phyloP scores from a whole-genome alignment of 2,113 vertebrate genomes.

The Lepisosteus osseus region DNA sequence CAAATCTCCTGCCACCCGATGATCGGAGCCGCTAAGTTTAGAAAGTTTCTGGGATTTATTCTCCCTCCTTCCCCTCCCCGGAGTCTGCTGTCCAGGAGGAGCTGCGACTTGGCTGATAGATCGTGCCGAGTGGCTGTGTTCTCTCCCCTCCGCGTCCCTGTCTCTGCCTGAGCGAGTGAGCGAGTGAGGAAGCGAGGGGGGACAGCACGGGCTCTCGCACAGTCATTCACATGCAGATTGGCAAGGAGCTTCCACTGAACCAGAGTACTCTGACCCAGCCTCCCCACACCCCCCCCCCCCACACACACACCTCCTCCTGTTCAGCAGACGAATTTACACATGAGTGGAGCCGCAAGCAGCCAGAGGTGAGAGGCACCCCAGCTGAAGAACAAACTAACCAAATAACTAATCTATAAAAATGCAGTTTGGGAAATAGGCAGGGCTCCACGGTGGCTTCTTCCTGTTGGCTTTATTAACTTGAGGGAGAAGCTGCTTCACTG shows the following conservation, averaged over 20 bases:
- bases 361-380: constrained; percentile 18
- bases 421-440: constrained; percentile 20
- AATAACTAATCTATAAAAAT: constrained; percentile 39
- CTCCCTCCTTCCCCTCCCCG: neutral
- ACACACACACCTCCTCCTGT: constrained; percentile 3
- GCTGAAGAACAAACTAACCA: constrained; percentile 23
- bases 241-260: constrained; percentile 66
- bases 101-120: constrained; percentile 21
- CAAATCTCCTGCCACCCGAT: neutral
- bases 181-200: constrained; percentile 31
- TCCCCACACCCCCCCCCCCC: constrained; percentile 22
- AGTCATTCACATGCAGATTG: constrained; percentile 72
- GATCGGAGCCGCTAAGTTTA: neutral
- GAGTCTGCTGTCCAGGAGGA: constrained; percentile 15
- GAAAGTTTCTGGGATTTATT: neutral
- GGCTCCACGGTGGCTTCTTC: neutral
- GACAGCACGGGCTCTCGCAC: constrained; percentile 52
- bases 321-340: constrained; percentile 37
- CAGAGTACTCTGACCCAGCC: constrained; percentile 38
- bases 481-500: neutral
- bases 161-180: constrained; percentile 26
- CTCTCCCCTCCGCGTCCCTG: constrained; percentile 2
- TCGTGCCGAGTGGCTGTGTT: constrained; percentile 1
- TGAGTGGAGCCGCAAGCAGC: constrained; percentile 23
- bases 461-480: neutral